A percentile compares a stretch with the other conserved stretches of the same genome.
phyloP scores from a whole-genome alignment of 92 coral and sea anemone species.

The Galaxea fascicularis region DNA sequence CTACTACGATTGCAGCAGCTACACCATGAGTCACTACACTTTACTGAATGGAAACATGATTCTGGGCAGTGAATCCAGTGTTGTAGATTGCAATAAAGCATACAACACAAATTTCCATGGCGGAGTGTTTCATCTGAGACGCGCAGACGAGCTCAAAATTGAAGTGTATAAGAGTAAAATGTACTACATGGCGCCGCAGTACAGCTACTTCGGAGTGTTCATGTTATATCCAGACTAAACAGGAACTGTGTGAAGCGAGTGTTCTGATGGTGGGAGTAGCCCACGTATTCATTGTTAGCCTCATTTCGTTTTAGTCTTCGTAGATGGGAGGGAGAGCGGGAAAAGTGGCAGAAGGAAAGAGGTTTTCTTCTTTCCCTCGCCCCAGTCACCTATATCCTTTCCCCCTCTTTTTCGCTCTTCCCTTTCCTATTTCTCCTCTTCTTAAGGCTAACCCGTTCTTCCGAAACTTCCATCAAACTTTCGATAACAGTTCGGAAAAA shows the following conservation, averaged over 20 bases:
- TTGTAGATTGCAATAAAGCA: slow-evolving; percentile 44
- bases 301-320: too few relatives aligned
- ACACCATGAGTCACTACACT: slow-evolving; percentile 76
- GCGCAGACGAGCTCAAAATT: slow-evolving; percentile 79
- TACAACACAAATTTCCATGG: slow-evolving; percentile 91
- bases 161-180: slow-evolving; percentile 62
- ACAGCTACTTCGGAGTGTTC: slow-evolving; percentile 83
- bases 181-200: slow-evolving; percentile 63
- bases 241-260: neutral
- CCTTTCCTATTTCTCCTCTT: too few relatives aligned
- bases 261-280: too few relatives aligned
- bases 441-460: too few relatives aligned
- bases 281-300: too few relatives aligned
- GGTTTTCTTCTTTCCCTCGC: too few relatives aligned
- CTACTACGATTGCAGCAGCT: slow-evolving; percentile 80
- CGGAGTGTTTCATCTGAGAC: slow-evolving; percentile 79
- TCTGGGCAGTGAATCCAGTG: slow-evolving; percentile 84
- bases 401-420: too few relatives aligned
- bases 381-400: too few relatives aligned
- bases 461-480: too few relatives aligned
- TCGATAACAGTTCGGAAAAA: too few relatives aligned
- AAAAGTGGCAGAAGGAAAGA: too few relatives aligned
- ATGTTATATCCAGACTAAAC: slow-evolving; percentile 70
- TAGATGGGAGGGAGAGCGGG: too few relatives aligned
- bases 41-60: slow-evolving; percentile 62